phyloP scores from a whole-genome alignment of 2,888 invertebrate genomes.

The Elgonia sp. region DNA sequence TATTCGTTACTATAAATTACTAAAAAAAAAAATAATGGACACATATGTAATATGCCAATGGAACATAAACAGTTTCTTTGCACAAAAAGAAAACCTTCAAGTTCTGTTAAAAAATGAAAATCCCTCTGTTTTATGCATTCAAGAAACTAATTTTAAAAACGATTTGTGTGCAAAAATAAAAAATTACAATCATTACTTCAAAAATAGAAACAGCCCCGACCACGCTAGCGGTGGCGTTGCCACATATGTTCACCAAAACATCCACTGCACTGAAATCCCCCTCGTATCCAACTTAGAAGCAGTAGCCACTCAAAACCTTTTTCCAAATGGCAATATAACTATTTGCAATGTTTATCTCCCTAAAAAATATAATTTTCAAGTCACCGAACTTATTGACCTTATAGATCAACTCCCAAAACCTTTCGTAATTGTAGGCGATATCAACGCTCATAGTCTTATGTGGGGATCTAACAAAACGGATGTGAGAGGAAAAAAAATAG shows the following conservation, averaged over 20 bases:
- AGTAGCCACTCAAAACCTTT: constrained; percentile 63
- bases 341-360: constrained; percentile 58
- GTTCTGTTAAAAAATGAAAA: constrained; percentile 7
- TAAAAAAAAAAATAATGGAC: too few species aligned
- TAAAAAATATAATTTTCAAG: constrained; percentile 27
- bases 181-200: constrained; percentile 19
- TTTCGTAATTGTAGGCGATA: constrained; percentile 76
- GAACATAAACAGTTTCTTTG: constrained; percentile 45
- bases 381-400: constrained; percentile 1
- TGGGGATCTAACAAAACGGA: constrained; percentile 74
- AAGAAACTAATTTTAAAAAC: constrained; percentile 57
- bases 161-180: constrained; percentile 10
- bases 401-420: constrained; percentile 52
- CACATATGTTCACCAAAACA: constrained; percentile 62
- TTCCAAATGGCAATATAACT: constrained; percentile 7
- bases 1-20: too few species aligned
- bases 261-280: constrained; percentile 44
- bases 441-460: constrained; percentile 73
- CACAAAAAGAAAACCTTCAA: constrained; percentile 39
- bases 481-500: constrained; percentile 75
- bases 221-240: constrained; percentile 75
- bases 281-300: constrained; percentile 72
- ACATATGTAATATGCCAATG: constrained; percentile 28
- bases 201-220: constrained; percentile 55
- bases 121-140: constrained; percentile 34